Evolutionary conservation across 30 jellyfish, hydroid and myxozoan genomes (phyloP), one percentile per base, ranked within the genome.

Genomic region (Cassiopea xamachana): DNA sequence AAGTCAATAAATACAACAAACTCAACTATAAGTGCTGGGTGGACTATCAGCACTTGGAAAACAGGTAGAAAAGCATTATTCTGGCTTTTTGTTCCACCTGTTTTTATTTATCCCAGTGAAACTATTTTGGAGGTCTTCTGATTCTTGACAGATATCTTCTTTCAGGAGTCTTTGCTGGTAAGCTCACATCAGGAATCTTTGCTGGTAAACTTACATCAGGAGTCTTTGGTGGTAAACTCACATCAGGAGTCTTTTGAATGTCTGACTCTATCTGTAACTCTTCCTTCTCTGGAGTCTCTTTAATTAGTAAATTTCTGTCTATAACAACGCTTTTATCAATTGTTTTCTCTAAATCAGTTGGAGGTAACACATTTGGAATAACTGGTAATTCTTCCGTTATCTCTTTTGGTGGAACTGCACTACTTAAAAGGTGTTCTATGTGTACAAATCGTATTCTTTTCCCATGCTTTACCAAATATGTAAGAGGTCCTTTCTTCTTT

Each of bases 1-100:
- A 49, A 60, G 60, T 80, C 48, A 68, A 68, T 73, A 46, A 82
- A 62, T 39, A 82, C 83, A 82, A 62, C 91, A 14, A 82, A 82
- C 91, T 82, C 91, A 82, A 64, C 83, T 82, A 82, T 73, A 82
- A 82, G 75, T 67, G 91, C 75, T 82, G 74, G 91, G 91, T 82
- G 90, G 72, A 81, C 90, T 81, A 81, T 51, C 87, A 77, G 75
- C 87, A 77, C 87, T 77, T 77, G 87, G 87, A 73, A 73, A 47
- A 73, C 87, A 79, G 87, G 87, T 75, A 48, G 87, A 51, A 79
- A 75, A 48, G 87, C 83, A 82, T 82, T 82, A 82, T 67, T 82
- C 83, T 82, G 82, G 83, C 83, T 82, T 68, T 68, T 68, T 10
- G 82, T 67, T 68, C 91, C 73, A 19, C 77, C 91, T 67, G 91